phyloP scores from a whole-genome alignment of 2,797 vertebrate species.

The Microchirus variegatus region DNA sequence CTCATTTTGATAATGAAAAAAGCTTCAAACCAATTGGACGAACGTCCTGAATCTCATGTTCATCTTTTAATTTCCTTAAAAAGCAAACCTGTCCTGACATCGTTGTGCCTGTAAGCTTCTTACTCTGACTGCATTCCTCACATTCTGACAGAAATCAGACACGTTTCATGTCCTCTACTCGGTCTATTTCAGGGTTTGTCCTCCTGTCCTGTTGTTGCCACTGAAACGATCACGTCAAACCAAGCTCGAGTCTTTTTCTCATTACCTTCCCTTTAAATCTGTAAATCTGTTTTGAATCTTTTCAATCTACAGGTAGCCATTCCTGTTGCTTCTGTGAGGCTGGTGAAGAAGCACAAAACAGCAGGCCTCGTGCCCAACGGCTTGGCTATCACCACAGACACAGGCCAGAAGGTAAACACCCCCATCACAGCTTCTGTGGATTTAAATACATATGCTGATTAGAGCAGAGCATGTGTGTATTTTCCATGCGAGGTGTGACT shows the following conservation, averaged over 20 bases:
- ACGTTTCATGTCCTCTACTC: constrained; percentile 28
- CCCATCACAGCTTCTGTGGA: constrained; percentile 12
- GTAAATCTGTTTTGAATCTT: neutral
- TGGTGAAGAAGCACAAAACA: constrained; percentile 96
- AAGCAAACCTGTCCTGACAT: constrained; percentile 54
- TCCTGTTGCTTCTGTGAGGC: constrained; percentile 89
- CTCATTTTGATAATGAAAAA: too few relatives aligned
- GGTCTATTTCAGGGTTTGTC: neutral
- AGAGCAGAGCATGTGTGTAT: constrained; percentile 31
- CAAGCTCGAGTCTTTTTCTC: neutral
- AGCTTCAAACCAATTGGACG: too few relatives aligned
- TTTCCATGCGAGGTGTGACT: constrained; percentile 50
- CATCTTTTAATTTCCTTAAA: constrained; percentile 55
- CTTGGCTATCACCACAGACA: constrained; percentile 92
- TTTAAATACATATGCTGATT: constrained; percentile 48
- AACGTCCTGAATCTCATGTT: too few relatives aligned
- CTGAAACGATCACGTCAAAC: too few relatives aligned
- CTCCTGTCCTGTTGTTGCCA: neutral
- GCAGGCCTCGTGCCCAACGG: constrained; percentile 94
- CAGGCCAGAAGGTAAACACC: constrained; percentile 87
- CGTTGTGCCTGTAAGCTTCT: constrained; percentile 66
- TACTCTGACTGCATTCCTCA: constrained; percentile 65
- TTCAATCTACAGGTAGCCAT: constrained; percentile 85
- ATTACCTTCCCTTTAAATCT: neutral
- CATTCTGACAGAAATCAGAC: constrained; percentile 66